Evolutionary conservation across 2,888 invertebrate species (phyloP).

Genomic region (Eilema sororculum): DNA sequence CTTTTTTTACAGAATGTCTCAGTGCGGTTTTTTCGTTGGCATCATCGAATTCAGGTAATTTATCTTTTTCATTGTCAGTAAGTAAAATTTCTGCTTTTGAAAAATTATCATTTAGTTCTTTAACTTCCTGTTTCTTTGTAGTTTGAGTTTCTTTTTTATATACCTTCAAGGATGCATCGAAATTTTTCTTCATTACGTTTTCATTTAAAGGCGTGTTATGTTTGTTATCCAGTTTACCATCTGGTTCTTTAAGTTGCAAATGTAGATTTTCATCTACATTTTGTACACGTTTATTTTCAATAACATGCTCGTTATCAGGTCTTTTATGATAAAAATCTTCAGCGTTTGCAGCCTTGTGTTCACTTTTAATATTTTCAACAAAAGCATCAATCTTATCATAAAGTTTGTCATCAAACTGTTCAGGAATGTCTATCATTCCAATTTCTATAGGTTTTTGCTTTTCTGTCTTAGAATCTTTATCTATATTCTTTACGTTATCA

Average conservation of each 20-base stretch:
- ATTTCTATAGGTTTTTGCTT: conserved; percentile 2
- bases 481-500: neutral
- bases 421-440: neutral
- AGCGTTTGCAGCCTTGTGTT: no score
- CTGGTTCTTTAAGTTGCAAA: neutral
- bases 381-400: neutral
- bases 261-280: neutral
- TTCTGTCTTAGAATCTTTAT: neutral
- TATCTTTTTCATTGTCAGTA: conserved; percentile 2
- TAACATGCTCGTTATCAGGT: no score
- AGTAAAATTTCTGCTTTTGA: conserved; percentile 17
- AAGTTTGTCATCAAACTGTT: neutral
- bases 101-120: neutral
- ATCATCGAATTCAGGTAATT: neutral
- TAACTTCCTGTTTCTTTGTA: neutral
- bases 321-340: no score
- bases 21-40: neutral
- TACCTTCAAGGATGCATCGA: neutral
- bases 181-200: neutral
- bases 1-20: neutral
- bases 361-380: neutral
- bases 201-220: neutral
- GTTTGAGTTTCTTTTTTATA: neutral
- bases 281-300: no score
- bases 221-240: no score